Base-by-base conservation (phyloP, 2,797 vertebrate genomes). In the Enteromius treurensis region DNA sequence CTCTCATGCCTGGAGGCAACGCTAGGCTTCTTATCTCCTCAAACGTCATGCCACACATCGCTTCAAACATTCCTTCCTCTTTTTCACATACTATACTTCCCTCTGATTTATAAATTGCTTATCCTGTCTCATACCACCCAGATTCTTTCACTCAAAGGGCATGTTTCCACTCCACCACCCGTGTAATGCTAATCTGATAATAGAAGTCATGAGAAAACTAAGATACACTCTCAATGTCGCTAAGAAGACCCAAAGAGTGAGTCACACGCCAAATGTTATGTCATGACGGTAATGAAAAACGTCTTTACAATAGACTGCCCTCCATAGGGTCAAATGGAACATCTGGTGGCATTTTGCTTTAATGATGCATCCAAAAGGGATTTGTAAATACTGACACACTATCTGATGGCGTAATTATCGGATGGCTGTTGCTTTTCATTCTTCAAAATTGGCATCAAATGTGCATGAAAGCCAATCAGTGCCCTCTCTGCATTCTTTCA, bases 271-370 rank as follows among this genome's bases (percentile, higher is more conserved):
- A 67, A 83, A 29, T 42, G 60, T 62, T 68, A 75, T n/a, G 67
- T 73, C 19, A 64, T 8, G 62, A 47, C 4, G n/a, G 47, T 75
- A 49, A 29, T 34, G 70, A 82, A 15, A 47, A 71, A 74, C 42
- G 17, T 29, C 34, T 40, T 47, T 26, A 79, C 84, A 76, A 76
- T 37, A 58, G 47, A 49, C 65, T 62, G 53, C 80, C 64, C 47
- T 21, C 62, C 37, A 2, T 49, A 51, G 60, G 64, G 58, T 70
- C 17, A 58, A 62, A 53, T 19, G 21, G 42, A 74, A 84, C 87
- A 86, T 88, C 85, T 86, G 82, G 80, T 75, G 67, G 47, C 67
- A 81, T 85, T 83, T 80, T 49, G 67, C 77, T 79, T 84, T 73
- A 88, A 86, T 73, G 84, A 42, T 32, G 67, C 78, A 79, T 69